Evolutionary conservation across 2,113 vertebrate species (phyloP).

Genomic region (Mugil cephalus): DNA sequence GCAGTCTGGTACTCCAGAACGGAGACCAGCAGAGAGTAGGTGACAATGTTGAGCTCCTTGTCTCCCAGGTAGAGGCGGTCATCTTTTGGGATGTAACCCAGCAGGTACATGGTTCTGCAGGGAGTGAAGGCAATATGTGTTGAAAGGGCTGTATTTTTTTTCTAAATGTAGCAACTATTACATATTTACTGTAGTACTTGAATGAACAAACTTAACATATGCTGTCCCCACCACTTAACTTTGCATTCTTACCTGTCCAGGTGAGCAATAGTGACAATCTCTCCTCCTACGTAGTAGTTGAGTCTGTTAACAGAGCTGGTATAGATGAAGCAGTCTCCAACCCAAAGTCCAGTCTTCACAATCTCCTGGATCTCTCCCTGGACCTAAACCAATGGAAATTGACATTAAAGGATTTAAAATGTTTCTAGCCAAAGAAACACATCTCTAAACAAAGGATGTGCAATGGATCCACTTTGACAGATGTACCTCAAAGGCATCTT

Average conservation of each 20-base stretch:
- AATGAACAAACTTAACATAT: background rate
- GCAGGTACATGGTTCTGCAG: conserved; percentile 95
- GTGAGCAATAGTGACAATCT: conserved; percentile 99
- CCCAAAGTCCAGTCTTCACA: conserved; percentile 98
- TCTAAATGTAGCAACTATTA: background rate
- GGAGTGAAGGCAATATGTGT: conserved; percentile 12
- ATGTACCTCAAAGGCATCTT: conserved; percentile 96
- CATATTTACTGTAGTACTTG: background rate
- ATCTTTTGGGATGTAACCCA: conserved; percentile 99
- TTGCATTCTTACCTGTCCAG: conserved; percentile 90
- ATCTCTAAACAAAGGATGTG: background rate
- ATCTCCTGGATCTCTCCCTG: conserved; percentile 99
- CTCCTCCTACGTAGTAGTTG: conserved; percentile 98
- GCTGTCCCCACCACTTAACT: background rate
- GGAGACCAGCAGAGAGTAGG: conserved; percentile 95
- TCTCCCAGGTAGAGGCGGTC: conserved; percentile 97
- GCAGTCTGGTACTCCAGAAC: conserved; percentile 98
- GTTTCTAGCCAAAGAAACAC: background rate
- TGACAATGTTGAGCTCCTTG: conserved; percentile 98
- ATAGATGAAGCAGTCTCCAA: conserved; percentile 99
- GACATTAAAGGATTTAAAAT: background rate
- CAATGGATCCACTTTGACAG: conserved; percentile 2
- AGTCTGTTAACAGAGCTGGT: conserved; percentile 99
- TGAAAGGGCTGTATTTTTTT: background rate
- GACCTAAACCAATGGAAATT: conserved; percentile 84